Conservation (phyloP, 2,113 vertebrate species). For the Tamias sibiricus region DNA sequence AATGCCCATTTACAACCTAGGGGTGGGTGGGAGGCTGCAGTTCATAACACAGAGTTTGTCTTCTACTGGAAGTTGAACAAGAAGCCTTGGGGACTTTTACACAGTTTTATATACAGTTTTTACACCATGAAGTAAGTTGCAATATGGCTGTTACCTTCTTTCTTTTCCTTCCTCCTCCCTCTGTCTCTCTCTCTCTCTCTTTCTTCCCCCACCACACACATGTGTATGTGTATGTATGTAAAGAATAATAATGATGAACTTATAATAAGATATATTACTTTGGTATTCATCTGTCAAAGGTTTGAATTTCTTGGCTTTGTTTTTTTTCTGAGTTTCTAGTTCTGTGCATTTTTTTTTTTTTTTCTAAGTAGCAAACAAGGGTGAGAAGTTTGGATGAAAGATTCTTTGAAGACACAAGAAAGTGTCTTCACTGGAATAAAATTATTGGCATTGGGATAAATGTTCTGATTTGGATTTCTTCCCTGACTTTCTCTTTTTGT, state of each 20-base stretch:
- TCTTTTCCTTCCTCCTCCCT: too few species aligned
- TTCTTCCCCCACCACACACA: too few species aligned
- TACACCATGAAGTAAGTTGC: neutral
- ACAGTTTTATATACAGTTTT: neutral
- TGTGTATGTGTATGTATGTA: too few species aligned
- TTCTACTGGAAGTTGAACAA: neutral
- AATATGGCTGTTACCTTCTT: too few species aligned
- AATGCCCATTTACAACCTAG: neutral
- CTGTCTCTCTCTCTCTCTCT: too few species aligned
- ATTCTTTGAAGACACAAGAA: neutral
- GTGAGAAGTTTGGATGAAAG: neutral
- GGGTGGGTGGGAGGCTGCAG: fast-evolving
- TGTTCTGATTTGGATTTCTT: constrained; percentile 50
- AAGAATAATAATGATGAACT: neutral
- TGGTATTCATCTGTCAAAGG: neutral
- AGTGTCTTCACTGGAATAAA: constrained; percentile 15
- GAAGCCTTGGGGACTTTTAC: neutral
- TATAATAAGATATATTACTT: neutral
- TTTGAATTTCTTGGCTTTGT: neutral
- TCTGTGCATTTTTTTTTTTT: neutral
- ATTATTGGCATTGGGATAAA: constrained; percentile 60
- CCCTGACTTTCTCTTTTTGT: constrained; percentile 29
- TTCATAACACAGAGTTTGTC: neutral
- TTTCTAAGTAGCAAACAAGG: neutral
- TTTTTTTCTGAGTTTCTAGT: neutral